A percentile compares a stretch with the other conserved stretches of the same genome.
These are phyloP conservation scores for Pararge aegeria DNA, from an alignment of 1,140 invertebrate species.

Conservation along the genomic window DNA sequence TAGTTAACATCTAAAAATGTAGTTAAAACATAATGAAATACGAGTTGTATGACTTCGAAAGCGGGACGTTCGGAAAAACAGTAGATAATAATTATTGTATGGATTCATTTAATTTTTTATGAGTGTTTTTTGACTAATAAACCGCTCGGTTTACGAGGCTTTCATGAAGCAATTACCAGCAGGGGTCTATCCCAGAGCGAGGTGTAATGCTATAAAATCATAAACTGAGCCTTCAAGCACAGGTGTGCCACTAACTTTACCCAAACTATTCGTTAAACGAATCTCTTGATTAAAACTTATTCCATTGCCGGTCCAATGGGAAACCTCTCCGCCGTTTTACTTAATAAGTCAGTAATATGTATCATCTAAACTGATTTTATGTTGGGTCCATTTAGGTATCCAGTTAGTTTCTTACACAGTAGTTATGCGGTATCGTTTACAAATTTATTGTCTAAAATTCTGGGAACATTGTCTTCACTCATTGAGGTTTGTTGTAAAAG, in stretches of 20 bases:
- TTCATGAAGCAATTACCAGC: constrained; percentile 71
- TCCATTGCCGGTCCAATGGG: constrained; percentile 11
- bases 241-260: constrained; percentile 46
- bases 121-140: constrained; percentile 44
- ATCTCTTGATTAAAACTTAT: background rate
- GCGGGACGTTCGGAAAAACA: constrained; percentile 15
- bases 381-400: background rate
- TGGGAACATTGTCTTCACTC: constrained; percentile 60
- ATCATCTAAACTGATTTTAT: background rate
- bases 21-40: constrained; percentile 16
- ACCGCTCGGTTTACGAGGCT: constrained; percentile 49
- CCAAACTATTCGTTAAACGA: constrained; percentile 8
- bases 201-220: constrained; percentile 71
- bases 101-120: constrained; percentile 31
- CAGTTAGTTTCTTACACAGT: constrained; percentile 47
- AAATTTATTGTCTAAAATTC: constrained; percentile 69
- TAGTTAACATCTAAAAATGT: constrained; percentile 12
- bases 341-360: background rate
- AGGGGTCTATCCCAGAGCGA: constrained; percentile 48
- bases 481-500: constrained; percentile 62
- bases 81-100: constrained; percentile 30
- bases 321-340: background rate
- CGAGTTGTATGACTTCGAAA: constrained; percentile 12
- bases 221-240: constrained; percentile 55
- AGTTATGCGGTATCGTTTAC: constrained; percentile 75